Conservation (phyloP, 1,140 invertebrate species). For the Panulirus ornatus region DNA sequence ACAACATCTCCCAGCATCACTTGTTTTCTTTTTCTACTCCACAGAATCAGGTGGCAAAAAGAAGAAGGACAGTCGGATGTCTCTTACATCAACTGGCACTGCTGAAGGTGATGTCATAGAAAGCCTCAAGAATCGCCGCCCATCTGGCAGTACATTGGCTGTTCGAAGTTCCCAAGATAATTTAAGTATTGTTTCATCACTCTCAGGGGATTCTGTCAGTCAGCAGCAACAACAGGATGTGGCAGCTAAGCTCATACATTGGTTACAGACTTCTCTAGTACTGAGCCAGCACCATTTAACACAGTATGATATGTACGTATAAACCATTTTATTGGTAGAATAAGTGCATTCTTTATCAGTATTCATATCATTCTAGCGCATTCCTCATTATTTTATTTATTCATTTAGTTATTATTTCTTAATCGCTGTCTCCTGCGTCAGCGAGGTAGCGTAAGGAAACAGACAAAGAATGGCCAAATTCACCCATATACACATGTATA, state of each 20-base stretch:
- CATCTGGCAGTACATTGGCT: constrained; percentile 63
- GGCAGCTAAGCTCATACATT: constrained; percentile 87
- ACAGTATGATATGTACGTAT: constrained; percentile 74
- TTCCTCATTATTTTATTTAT: too few species aligned
- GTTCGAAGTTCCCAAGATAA: constrained; percentile 71
- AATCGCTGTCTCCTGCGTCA: too few species aligned
- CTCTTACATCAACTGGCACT: constrained; percentile 61
- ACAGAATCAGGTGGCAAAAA: constrained; percentile 66
- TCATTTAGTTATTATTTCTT: too few species aligned
- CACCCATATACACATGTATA: too few species aligned
- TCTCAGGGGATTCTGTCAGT: constrained; percentile 56
- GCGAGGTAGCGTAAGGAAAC: too few species aligned
- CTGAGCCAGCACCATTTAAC: constrained; percentile 75
- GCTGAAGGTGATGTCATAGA: constrained; percentile 65
- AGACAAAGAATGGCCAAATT: too few species aligned
- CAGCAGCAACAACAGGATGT: constrained; percentile 84
- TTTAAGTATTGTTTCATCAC: constrained; percentile 69
- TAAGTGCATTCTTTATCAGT: background rate
- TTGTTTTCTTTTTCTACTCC: background rate
- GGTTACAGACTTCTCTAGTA: constrained; percentile 86
- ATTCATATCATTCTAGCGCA: background rate
- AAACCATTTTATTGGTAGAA: background rate
- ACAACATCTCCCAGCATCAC: too few species aligned
- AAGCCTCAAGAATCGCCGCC: constrained; percentile 69
- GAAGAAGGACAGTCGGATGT: constrained; percentile 72